These are phyloP conservation scores for Psephotus haematonotus DNA, from an alignment of 2,113 vertebrate species.

Conservation along the genomic window DNA sequence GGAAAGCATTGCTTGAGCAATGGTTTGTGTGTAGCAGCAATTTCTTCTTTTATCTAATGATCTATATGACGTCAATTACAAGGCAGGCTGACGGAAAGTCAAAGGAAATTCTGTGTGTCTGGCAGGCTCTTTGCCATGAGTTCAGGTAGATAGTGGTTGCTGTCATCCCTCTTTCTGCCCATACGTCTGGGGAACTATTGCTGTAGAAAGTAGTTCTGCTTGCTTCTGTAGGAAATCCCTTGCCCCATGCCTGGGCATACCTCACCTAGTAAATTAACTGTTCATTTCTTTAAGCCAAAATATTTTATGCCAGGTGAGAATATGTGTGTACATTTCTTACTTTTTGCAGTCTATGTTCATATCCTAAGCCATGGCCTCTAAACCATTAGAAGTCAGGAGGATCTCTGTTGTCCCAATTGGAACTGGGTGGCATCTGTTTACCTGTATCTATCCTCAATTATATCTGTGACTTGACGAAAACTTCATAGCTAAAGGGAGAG, in stretches of 20 bases:
- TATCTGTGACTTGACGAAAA: neutral
- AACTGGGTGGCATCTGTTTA: neutral
- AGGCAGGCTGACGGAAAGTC: neutral
- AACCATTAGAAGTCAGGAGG: neutral
- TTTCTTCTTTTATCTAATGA: neutral
- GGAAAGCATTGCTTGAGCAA: neutral
- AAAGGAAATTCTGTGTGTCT: neutral
- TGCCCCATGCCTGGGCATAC: neutral
- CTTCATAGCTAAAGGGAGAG: neutral
- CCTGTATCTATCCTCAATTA: neutral
- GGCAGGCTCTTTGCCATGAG: neutral
- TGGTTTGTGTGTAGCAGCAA: neutral
- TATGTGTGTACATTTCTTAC: neutral
- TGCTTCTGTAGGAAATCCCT: neutral
- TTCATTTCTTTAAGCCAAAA: neutral
- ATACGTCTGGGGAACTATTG: neutral
- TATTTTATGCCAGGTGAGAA: neutral
- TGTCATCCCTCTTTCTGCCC: neutral
- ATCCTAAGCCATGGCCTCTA: neutral
- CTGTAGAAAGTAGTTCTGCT: neutral
- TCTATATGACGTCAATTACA: neutral
- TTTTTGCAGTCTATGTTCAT: neutral
- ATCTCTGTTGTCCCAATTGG: neutral
- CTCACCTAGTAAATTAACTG: neutral
- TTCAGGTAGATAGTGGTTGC: neutral